Base-by-base conservation (phyloP, 2,113 vertebrate genomes). In the Ochotona curzoniae region DNA sequence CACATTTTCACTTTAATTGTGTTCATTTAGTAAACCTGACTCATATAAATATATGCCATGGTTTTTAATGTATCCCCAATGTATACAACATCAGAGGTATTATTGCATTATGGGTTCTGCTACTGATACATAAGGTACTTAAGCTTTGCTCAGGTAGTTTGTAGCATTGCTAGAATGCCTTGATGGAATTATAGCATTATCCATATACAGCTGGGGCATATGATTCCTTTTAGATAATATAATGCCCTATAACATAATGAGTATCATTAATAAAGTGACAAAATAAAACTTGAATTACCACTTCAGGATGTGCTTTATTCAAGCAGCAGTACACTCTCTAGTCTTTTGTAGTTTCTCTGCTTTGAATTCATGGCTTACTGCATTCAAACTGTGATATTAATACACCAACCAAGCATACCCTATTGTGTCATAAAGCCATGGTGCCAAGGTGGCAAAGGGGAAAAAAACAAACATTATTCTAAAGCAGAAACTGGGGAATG, bases 281-380 rank as follows among this genome's bases (percentile, higher is more conserved):
- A 96, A 97, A 97, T 97, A 96, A 96, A 97, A 96, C 95, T 93
- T 93, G 97, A 98, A 97, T 97, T 97, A 97, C 96, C 92, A 95
- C 95, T 96, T 96, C 95, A 7, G 4, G 97, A 97, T 98, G 94
- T 90, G 87, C 96, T 94, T 98, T 97, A 91, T 96, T 97, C 96
- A 96, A 97, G 94, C 95, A 96, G 97, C 94, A 94, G 96, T 96
- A 93, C n/a, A 93, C 94, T 96, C 97, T 97, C 94, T 79, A 93
- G 96, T 94, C 96, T 96, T 96, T 96, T 97, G 97, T 96, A 98
- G 97, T 95, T 96, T 96, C 91, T 96, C 93, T 98, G 97, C 94
- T 98, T 97, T 93, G 94, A 97, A 97, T 96, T 97, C 98, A 96
- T 95, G 95, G 95, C 96, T 97, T 96, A 93, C 97, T 97, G 97